Evolutionary conservation across 2,113 vertebrate genomes (phyloP), one percentile per base, ranked within the genome.

Genomic region (Pedetes capensis): DNA sequence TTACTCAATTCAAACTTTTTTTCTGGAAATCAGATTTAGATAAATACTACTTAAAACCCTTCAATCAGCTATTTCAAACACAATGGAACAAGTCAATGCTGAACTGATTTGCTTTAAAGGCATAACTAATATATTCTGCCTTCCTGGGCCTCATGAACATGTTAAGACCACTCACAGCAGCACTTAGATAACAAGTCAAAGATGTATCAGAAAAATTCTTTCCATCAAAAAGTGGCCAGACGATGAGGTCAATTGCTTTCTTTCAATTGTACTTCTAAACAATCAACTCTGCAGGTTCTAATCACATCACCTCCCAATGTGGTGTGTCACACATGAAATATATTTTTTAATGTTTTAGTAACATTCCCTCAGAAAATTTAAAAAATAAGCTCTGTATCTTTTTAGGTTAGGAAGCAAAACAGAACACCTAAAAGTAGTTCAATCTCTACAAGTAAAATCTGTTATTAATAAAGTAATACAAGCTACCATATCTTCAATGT

Each of bases 61-160:
- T n/a, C n/a, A n/a, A n/a, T n/a, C n/a, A n/a, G n/a, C n/a, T 86
- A 84, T 55, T 95, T 81, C 61, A 89, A 96, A 69, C 23, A 93
- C 27, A 92, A 29, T 80, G 7, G 47, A 89, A 81, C 22, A 37
- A 81, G 34, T 75, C 49, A 75, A 39, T 92, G 64, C 68, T 44
- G 6, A 25, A 7, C 0, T 83, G 17, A 61, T 87, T 42, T 82
- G 81, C 49, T 89, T 89, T 61, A 89, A 91, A 89, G 49, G 47
- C 16, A 44, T 76, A 86, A 81, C 68, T 90, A 86, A 75, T 57
- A 71, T 34, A 47, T 29, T 86, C 44, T 74, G 92, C 47, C 44
- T 89, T 86, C 34, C 18, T 39, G 66, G 34, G 53, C 32, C 66
- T 95, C 8, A n/a, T 8, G 11, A 69, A 6, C 18, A 34, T 59